Base-by-base conservation (phyloP, 1,140 invertebrate species). In the Diachasmimorpha longicaudata region DNA sequence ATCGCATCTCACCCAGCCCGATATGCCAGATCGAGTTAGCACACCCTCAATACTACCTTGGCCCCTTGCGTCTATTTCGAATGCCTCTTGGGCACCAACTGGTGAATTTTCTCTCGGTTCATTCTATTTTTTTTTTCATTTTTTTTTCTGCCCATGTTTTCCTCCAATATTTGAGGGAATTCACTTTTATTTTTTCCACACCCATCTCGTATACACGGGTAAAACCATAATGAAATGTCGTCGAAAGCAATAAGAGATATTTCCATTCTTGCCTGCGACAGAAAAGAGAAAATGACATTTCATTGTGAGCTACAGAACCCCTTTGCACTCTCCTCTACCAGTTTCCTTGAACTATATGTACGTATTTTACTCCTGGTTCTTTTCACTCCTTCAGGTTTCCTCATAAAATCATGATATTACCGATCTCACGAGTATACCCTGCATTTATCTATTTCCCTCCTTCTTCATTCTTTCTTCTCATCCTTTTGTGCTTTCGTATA, bases 21-120 rank as follows among this genome's bases (percentile, higher is more conserved):
- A 79, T 78, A 85, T 84, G 81, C 83, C 83, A 79, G 81, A 84
- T 85, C 80, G 74, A 83, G 78, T 84, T 84, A 84, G 77, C 78
- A 76, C 82, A 36, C n/a, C 77, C 74, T 42, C 19, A 63, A 19
- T 63, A 55, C 48, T 19, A 63, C 58, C 58, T 63, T 25, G 23
- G 58, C 9, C 23, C 58, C 11, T 25, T 63, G 58, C 58, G 21
- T 67, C 69, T 72, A 79, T 58, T 78, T 70, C 74, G 67, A 52
- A 52, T 52, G 48, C 48, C 58, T 63, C 58, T 66, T 73, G 63
- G 58, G 42, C 72, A 37, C 42, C 46, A n/a, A 19, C 39, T 13
- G 13, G 39, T 42, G 39, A 42, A 42, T 31, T 25, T 19, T 31
- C 42, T n/a, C 66, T 39, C 46, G 11, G 21, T 8, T 55, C n/a